Evolutionary conservation across 2,113 vertebrate species (phyloP).

Genomic region (Rana temporaria): DNA sequence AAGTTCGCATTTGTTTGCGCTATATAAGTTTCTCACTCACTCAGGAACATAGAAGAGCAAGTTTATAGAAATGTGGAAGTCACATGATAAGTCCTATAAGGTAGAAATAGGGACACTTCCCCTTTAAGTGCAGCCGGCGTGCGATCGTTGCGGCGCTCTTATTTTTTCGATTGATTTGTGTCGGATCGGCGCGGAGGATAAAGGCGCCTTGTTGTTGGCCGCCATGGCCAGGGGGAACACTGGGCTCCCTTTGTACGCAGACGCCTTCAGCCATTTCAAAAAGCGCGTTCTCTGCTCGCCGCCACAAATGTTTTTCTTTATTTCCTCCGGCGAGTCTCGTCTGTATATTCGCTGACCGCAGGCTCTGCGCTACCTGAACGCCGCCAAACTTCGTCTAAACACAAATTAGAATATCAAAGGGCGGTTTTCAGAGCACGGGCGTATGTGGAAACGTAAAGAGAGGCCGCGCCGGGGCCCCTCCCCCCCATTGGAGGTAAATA

Average conservation of each 20-base stretch:
- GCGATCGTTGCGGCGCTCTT: neutral
- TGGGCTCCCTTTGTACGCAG: slow-evolving; percentile 76
- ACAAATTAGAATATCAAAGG: slow-evolving; percentile 67
- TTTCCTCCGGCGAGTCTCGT: slow-evolving; percentile 70
- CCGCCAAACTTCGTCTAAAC: slow-evolving; percentile 61
- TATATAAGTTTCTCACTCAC: too few relatives aligned
- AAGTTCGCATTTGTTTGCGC: too few relatives aligned
- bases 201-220: neutral
- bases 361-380: slow-evolving; percentile 47
- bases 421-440: slow-evolving; percentile 19
- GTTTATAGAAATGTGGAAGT: too few relatives aligned
- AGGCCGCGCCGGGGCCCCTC: too few relatives aligned
- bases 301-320: slow-evolving; percentile 73
- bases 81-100: too few relatives aligned
- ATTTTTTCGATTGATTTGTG: neutral
- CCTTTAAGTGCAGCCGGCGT: too few relatives aligned
- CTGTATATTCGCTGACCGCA: slow-evolving; percentile 63
- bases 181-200: neutral
- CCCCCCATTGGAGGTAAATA: too few relatives aligned
- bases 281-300: slow-evolving; percentile 68
- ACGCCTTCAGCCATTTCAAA: slow-evolving; percentile 76
- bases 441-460: neutral
- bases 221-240: slow-evolving; percentile 58
- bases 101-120: too few relatives aligned
- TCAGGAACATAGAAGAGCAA: too few relatives aligned